These are phyloP conservation scores for Bhutanitis thaidina DNA, from an alignment of 2,888 invertebrate genomes.

Conservation along the genomic window DNA sequence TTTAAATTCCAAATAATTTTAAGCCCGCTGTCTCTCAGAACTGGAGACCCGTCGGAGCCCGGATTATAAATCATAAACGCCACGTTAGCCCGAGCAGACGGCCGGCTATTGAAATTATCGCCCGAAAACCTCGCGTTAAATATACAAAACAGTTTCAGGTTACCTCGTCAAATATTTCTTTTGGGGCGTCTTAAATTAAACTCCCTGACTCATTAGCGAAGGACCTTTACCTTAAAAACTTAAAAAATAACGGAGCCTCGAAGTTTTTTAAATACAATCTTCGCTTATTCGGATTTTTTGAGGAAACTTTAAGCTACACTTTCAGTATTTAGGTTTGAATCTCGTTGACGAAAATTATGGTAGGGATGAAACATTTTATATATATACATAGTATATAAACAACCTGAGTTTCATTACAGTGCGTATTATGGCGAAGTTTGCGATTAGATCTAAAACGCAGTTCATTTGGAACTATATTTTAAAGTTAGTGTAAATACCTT, in stretches of 20 bases:
- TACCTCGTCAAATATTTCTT: slow-evolving; percentile 68
- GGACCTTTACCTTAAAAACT: slow-evolving; percentile 23
- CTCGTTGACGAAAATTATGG: no score
- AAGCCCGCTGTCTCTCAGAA: slow-evolving; percentile 63
- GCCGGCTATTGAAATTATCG: slow-evolving; percentile 68
- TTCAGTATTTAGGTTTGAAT: no score
- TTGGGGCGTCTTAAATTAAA: slow-evolving; percentile 52
- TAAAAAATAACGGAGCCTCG: slow-evolving; percentile 1
- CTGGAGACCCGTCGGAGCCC: slow-evolving; percentile 62
- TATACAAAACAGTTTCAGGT: slow-evolving; percentile 73
- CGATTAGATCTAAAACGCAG: no score
- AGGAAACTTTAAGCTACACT: no score
- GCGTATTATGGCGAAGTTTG: no score
- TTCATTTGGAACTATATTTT: no score
- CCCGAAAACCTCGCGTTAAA: slow-evolving; percentile 60
- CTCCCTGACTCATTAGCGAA: slow-evolving; percentile 52
- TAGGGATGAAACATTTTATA: no score
- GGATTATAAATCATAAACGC: slow-evolving; percentile 77
- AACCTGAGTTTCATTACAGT: no score
- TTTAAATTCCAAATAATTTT: slow-evolving; percentile 71
- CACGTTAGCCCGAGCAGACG: slow-evolving; percentile 60
- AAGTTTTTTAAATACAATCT: slow-evolving; percentile 7
- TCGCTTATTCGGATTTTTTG: no score
- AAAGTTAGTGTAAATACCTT: slow-evolving; percentile 25
- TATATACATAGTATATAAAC: no score